Evolutionary conservation across 2,888 invertebrate species (phyloP), one percentile per base, ranked within the genome.

Genomic region (Caenorhabditis becei): DNA sequence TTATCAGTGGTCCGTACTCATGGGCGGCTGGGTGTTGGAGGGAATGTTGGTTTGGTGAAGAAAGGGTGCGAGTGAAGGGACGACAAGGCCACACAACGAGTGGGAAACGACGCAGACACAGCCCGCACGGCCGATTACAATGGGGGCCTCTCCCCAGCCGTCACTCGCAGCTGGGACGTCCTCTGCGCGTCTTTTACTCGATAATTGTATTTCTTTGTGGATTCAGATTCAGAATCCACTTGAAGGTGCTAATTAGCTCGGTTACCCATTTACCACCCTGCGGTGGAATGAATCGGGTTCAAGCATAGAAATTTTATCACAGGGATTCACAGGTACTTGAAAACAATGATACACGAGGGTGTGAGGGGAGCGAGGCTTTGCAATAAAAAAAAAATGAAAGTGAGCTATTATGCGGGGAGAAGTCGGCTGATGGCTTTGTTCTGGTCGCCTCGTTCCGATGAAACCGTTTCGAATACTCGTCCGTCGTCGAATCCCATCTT

Each of bases 401-500:
- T 11, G 18, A 63, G 37, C 44, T 53, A 14, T 35, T 24, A 24
- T 58, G 71, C 16, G 61, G 74, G 23, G 1, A 75, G 28, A 32
- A 82, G 47, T 14, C 44, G 32, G 14, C 74, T 56, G n/a, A 86
- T 54, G 14, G 85, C 84, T 41, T 67, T 49, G 10, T 66, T 41
- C 41, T 79, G 72, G 37, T 86, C 82, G 10, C 84, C 85, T 28
- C 51, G 59, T 11, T 75, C 74, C 3, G 63, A 41, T 5, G 67
- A 61, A 1, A 85, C 66, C 0, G 84, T 82, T 23, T 66, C 59
- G 70, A 85, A 78, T 3, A 71, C 77, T 32, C 65, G 65, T 10
- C 78, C 65, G 0, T 32, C 49, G 2, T 65, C 37, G 72, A 85
- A 85, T 10, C 85, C 87, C 85, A 87, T 85, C n/a, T 80, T 71